These are phyloP conservation scores for Pteruthius melanotis DNA, from an alignment of 2,113 vertebrate genomes.

Conservation along the genomic window DNA sequence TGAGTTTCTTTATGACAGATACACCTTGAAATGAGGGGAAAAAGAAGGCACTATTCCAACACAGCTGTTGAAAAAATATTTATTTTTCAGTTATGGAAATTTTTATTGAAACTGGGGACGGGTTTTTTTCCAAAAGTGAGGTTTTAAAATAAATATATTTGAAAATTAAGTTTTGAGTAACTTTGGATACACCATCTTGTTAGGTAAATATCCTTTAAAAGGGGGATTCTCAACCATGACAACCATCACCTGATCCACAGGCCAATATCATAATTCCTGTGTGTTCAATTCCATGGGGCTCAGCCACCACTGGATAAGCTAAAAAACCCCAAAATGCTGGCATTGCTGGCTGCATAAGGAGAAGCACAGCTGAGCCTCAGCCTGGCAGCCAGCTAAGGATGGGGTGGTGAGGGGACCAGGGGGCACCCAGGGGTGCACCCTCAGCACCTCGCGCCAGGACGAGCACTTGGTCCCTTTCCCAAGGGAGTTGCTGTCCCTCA, in stretches of 20 bases:
- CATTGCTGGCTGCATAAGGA: background rate
- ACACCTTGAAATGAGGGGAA: background rate
- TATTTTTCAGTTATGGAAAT: constrained; percentile 24
- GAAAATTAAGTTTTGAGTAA: background rate
- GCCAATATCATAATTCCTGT: background rate
- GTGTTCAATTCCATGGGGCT: background rate
- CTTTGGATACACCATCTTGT: background rate
- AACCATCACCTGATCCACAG: background rate
- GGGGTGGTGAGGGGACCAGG: no score
- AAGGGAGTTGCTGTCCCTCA: fast-evolving
- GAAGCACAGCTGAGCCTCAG: background rate
- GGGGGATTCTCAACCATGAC: background rate
- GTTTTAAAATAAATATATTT: background rate
- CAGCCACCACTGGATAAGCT: background rate
- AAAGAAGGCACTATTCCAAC: constrained; percentile 39
- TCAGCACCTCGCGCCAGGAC: background rate
- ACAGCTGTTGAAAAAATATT: constrained; percentile 22
- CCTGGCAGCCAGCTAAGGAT: background rate
- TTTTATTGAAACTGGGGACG: background rate
- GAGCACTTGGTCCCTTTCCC: fast-evolving
- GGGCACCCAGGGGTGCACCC: background rate
- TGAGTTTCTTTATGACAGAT: background rate
- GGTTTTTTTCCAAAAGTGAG: background rate
- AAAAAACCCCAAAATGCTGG: background rate
- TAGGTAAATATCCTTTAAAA: background rate